phyloP scores from a whole-genome alignment of 2,113 vertebrate species.

The Xiphophorus hellerii region DNA sequence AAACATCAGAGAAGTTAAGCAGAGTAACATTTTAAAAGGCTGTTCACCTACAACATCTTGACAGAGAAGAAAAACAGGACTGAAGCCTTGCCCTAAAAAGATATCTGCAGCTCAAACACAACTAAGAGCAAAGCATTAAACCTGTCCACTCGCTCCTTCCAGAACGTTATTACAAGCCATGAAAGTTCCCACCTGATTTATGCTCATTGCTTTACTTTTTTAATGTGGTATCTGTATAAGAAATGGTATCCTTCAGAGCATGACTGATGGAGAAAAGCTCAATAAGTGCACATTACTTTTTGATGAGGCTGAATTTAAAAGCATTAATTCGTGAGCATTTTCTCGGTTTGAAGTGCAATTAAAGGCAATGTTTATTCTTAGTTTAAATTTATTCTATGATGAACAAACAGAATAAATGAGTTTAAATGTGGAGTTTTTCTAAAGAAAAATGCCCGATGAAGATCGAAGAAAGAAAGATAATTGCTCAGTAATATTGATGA shows the following conservation, averaged over 20 bases:
- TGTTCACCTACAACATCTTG: constrained; percentile 2
- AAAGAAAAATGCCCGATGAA: constrained; percentile 29
- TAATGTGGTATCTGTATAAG: constrained; percentile 40
- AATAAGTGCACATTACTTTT: constrained; percentile 47
- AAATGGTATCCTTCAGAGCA: constrained; percentile 27
- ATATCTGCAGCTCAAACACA: constrained; percentile 1
- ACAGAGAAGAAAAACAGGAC: constrained; percentile 16
- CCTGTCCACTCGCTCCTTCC: constrained; percentile 10
- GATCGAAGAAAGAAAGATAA: constrained; percentile 40
- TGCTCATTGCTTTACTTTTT: constrained; percentile 23
- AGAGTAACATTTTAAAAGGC: constrained; percentile 26
- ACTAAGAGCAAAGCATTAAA: constrained; percentile 42
- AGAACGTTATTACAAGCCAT: constrained; percentile 38
- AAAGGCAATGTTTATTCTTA: constrained; percentile 14
- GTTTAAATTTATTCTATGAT: constrained; percentile 5
- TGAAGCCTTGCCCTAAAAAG: constrained; percentile 13
- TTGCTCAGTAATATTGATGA: constrained; percentile 51
- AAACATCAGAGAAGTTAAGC: constrained; percentile 3
- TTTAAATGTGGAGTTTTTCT: constrained; percentile 5
- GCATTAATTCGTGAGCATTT: constrained; percentile 38
- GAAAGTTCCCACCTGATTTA: constrained; percentile 52
- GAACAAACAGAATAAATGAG: constrained; percentile 41
- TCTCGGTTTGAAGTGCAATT: constrained; percentile 16
- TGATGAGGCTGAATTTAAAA: constrained; percentile 52
- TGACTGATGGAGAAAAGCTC: constrained; percentile 38